Conservation (phyloP, 2,888 invertebrate genomes). For the Capitulum mitella region DNA sequence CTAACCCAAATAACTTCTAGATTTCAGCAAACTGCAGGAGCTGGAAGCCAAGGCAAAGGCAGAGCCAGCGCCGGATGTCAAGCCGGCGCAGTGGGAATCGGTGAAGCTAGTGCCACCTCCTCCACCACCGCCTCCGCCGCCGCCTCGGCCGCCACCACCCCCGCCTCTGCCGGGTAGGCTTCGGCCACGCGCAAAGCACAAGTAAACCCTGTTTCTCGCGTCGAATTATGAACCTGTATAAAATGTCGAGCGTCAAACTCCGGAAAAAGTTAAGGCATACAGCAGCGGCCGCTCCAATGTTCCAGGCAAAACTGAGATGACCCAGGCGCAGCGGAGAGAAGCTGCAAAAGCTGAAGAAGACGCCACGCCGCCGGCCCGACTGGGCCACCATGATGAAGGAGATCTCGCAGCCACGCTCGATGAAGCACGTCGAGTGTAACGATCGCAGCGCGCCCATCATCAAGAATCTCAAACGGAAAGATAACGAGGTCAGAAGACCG, state of each 20-base stretch:
- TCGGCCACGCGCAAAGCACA: too few species aligned
- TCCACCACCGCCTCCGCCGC: conserved; percentile 9
- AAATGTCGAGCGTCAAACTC: too few species aligned
- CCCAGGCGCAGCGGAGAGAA: not conserved
- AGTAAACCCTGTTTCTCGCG: too few species aligned
- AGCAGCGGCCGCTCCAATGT: too few species aligned
- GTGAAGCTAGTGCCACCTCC: not conserved
- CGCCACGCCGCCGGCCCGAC: conserved; percentile 74
- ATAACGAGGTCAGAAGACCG: too few species aligned
- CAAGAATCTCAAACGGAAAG: not conserved
- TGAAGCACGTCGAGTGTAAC: not conserved
- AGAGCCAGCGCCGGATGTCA: not conserved
- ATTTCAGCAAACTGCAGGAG: conserved; percentile 23
- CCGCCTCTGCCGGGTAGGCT: not conserved
- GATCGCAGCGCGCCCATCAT: not conserved
- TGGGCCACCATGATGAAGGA: conserved; percentile 91
- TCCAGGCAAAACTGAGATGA: not conserved
- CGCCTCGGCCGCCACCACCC: not conserved
- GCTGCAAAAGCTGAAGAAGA: conserved; percentile 51
- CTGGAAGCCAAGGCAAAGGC: not conserved
- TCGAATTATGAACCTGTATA: too few species aligned
- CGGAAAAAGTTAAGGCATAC: not conserved
- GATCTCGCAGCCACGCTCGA: conserved; percentile 45
- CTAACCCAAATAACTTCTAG: not conserved
- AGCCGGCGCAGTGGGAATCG: not conserved